Evolutionary conservation across 2,797 vertebrate species (phyloP), one percentile per base, ranked within the genome.

Genomic region (Toxotes lorentzi): DNA sequence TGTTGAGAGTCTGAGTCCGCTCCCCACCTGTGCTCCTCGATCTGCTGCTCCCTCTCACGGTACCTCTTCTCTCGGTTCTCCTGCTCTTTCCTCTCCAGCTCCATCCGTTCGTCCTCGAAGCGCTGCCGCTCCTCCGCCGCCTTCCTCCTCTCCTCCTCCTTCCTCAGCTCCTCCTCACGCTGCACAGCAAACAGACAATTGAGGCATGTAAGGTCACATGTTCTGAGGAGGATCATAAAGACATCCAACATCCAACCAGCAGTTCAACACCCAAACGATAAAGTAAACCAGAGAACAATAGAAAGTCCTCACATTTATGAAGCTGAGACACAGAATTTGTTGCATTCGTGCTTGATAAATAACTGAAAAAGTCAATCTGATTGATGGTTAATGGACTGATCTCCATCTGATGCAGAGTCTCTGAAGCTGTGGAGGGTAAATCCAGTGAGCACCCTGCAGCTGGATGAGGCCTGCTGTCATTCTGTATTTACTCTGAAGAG

Each of bases 81-180:
- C 85, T 97, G 96, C 88, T 99, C 97, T 94, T 96, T 94, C 65
- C 95, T 94, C 86, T 99, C 97, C 92, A 98, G 96, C 89, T 98
- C 98, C 97, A 98, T 98, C 7, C 97, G 93, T 84, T 99, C 98
- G 73, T 97, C 96, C 88, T 99, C 98, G 0, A 97, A 99, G 53
- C 96, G 94, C 87, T 97, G 97, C 54, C 96, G 95, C 86, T 98
- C 97, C 9, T 99, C 97, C 23, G 95, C 91, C 1, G 88, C 94
- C 91, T 97, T 98, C 95, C 91, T 97, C 85, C 92, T 85, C 78
- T 99, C 98, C 74, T 97, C 96, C 83, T 99, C 97, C 94, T 98
- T 99, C 84, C 97, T 96, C 78, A 97, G 66, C 93, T 99, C 98
- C 88, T 99, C 98, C 83, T 99, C 98, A 54, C 97, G 96, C 98